phyloP scores from a whole-genome alignment of 2,888 invertebrate species.

The Hemaris fuciformis region DNA sequence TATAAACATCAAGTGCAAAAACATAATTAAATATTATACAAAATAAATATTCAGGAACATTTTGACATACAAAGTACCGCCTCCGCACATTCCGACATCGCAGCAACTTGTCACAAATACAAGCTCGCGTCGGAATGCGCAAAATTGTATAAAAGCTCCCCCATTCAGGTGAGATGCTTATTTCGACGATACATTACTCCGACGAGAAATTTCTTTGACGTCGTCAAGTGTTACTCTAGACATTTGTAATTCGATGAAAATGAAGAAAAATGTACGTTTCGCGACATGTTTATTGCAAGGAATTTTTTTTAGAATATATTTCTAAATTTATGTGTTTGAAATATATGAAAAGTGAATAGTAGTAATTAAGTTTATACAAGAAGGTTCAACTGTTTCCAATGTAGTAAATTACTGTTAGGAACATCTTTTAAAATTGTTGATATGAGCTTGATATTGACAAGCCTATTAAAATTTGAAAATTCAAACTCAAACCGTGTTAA shows the following conservation, averaged over 20 bases:
- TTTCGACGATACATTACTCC: constrained; percentile 15
- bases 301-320: too few species aligned
- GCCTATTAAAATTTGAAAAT: too few species aligned
- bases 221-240: not conserved
- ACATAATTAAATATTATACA: too few species aligned
- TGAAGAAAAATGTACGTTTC: not conserved
- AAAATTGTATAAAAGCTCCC: constrained; percentile 25
- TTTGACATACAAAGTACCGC: not conserved
- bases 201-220: constrained; percentile 5
- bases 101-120: not conserved
- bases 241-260: not conserved
- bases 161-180: constrained; percentile 21
- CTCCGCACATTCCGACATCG: not conserved
- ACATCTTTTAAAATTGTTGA: too few species aligned
- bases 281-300: not conserved
- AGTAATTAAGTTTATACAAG: too few species aligned
- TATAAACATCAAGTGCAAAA: too few species aligned
- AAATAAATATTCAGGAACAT: not conserved
- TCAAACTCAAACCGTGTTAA: too few species aligned
- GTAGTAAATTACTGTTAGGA: too few species aligned
- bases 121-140: constrained; percentile 20
- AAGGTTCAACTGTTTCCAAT: too few species aligned
- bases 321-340: too few species aligned
- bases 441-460: too few species aligned
- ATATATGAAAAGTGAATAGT: too few species aligned